A percentile compares a stretch with the other conserved stretches of the same genome.
Evolutionary conservation across 1,140 invertebrate genomes (phyloP).

Genomic region (Diabrotica undecimpunctata): DNA sequence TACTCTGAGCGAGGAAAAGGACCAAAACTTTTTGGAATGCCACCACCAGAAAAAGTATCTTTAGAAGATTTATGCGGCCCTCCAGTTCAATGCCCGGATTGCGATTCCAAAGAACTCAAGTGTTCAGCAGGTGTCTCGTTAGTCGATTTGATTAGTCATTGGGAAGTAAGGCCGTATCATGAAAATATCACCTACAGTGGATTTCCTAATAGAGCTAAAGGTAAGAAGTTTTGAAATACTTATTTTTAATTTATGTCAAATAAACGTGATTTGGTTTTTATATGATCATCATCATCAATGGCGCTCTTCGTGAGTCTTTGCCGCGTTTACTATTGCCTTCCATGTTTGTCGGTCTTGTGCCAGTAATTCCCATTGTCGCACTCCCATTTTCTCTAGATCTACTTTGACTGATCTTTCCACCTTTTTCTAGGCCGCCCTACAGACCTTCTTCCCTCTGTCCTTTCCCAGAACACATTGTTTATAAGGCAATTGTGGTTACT

Average conservation of each 20-base stretch:
- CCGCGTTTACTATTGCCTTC: no score
- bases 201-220: constrained; percentile 54
- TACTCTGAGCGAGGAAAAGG: constrained; percentile 28
- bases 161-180: constrained; percentile 52
- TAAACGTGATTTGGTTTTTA: no score
- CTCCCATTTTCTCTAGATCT: no score
- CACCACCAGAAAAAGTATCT: constrained; percentile 52
- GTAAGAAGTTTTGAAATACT: constrained; percentile 45
- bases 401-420: no score
- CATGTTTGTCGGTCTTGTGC: no score
- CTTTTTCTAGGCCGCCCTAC: no score
- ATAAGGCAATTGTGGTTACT: no score
- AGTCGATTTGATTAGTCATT: constrained; percentile 52
- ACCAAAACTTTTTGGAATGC: constrained; percentile 52
- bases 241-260: neutral
- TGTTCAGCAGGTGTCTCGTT: constrained; percentile 54
- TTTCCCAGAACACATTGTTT: no score
- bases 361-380: no score
- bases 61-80: constrained; percentile 63
- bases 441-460: no score
- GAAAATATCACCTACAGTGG: constrained; percentile 55
- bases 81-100: constrained; percentile 56
- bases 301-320: no score
- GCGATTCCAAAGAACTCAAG: constrained; percentile 48
- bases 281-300: no score